Evolutionary conservation across 2,113 vertebrate species (phyloP).

Genomic region (Talpa occidentalis): DNA sequence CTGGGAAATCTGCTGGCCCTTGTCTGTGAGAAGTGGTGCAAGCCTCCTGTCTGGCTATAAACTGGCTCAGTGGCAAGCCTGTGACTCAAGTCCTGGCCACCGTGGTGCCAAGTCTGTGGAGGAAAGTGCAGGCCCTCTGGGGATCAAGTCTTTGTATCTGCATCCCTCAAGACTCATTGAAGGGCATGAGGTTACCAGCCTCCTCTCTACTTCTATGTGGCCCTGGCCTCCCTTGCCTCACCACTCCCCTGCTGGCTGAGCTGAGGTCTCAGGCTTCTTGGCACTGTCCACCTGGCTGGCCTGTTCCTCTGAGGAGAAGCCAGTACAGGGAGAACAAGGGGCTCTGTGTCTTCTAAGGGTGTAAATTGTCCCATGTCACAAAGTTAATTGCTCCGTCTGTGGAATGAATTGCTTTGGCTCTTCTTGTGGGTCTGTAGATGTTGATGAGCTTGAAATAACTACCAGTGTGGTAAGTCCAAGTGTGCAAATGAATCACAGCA

Average conservation of each 20-base stretch:
- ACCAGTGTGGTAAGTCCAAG: not conserved
- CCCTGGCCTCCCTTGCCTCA: too few species aligned
- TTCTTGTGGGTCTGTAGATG: not conserved
- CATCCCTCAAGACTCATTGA: not conserved
- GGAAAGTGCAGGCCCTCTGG: not conserved
- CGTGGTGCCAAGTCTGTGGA: not conserved
- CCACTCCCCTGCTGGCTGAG: not conserved
- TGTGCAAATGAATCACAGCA: not conserved
- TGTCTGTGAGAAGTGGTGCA: too few species aligned
- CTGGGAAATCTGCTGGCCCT: not conserved
- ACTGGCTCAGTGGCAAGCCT: not conserved
- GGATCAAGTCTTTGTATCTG: not conserved
- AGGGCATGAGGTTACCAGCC: not conserved
- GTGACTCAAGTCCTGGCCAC: not conserved
- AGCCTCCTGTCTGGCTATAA: not conserved
- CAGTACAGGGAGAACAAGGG: not conserved
- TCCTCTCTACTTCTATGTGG: accelerated
- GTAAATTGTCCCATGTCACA: not conserved
- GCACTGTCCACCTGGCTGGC: not conserved
- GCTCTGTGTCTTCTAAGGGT: not conserved
- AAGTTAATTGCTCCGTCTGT: not conserved
- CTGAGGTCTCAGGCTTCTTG: not conserved
- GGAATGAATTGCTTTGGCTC: not conserved
- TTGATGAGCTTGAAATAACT: not conserved
- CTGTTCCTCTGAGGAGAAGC: not conserved